phyloP scores from a whole-genome alignment of 2,888 invertebrate genomes.

The Notodonta ziczac region DNA sequence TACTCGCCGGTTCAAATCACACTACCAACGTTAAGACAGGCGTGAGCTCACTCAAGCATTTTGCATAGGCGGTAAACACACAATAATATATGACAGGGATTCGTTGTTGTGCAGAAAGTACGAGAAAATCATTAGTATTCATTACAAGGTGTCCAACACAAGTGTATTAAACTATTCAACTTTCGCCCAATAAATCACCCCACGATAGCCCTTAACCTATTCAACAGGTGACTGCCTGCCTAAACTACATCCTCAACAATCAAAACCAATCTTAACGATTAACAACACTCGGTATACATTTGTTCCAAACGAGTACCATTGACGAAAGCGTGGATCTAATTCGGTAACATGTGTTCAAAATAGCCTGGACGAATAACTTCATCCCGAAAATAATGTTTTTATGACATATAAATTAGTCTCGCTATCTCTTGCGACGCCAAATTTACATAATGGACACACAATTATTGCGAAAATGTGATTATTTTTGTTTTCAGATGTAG shows the following conservation, averaged over 20 bases:
- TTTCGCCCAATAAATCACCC: slow-evolving; percentile 2
- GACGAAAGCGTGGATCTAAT: slow-evolving; percentile 47
- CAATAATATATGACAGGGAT: too few relatives aligned
- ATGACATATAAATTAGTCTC: slow-evolving; percentile 32
- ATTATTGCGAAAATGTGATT: neutral
- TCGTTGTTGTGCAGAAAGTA: too few relatives aligned
- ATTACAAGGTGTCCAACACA: neutral
- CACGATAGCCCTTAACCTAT: neutral
- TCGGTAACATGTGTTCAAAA: slow-evolving; percentile 31
- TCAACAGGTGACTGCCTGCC: slow-evolving; percentile 9
- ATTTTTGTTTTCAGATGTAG: neutral
- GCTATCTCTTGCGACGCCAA: slow-evolving; percentile 18
- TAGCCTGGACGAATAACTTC: slow-evolving; percentile 34
- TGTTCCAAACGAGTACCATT: slow-evolving; percentile 17
- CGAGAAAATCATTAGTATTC: neutral
- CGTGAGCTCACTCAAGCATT: too few relatives aligned
- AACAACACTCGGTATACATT: slow-evolving; percentile 13
- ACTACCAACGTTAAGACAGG: too few relatives aligned
- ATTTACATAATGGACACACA: neutral
- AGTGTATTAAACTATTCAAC: too few relatives aligned
- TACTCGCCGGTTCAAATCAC: too few relatives aligned
- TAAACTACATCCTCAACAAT: slow-evolving; percentile 24
- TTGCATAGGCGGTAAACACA: too few relatives aligned
- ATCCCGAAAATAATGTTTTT: slow-evolving; percentile 28
- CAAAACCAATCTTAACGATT: slow-evolving; percentile 7